Base-by-base conservation (phyloP, 2,797 vertebrate species). In the Petrocephalus schoutedeni region DNA sequence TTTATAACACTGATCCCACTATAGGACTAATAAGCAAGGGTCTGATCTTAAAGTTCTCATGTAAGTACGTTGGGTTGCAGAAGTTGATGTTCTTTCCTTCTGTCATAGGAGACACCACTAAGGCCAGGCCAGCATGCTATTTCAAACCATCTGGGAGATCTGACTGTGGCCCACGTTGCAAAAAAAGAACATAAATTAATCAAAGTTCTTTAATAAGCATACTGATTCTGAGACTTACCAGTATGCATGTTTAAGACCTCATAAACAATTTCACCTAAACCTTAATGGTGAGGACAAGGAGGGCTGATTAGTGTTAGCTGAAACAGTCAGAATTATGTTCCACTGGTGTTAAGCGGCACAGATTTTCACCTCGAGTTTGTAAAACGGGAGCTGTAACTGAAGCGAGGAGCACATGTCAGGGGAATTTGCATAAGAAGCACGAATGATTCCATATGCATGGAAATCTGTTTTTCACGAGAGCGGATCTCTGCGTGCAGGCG, bases 361-460 rank as follows among this genome's bases (percentile, higher is more conserved):
- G 61, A 67, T 74, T 74, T 74, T 74, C 67, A 67, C 61, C 61
- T 67, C 61, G 61, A 67, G 61, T 67, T 74, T 74, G 67, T 74
- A 36, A 74, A 74, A 74, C 14, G 36, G 67, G 67, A 74, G 67
- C 67, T 74, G 67, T 74, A 19, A 74, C 67, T 41, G 67, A 74
- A 41, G 67, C 67, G 16, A 19, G 32, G 32, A 74, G 67, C 32
- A 41, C 67, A 74, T 74, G 67, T 74, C 67, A 74, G 67, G 67
- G 32, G 67, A 74, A 36, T 74, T 74, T 74, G 67, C 67, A 74
- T 74, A 74, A 74, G 36, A 74, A 74, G 67, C 67, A 74, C 36
- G 10, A 74, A 74, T 41, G 67, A 74, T 74, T 74, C 67, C 67
- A 74, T 74, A 41, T 74, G 67, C 67, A 74, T 74, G 67, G 16